Conservation (phyloP, 64 coral and sea anemone genomes). For the Montipora capricornis region DNA sequence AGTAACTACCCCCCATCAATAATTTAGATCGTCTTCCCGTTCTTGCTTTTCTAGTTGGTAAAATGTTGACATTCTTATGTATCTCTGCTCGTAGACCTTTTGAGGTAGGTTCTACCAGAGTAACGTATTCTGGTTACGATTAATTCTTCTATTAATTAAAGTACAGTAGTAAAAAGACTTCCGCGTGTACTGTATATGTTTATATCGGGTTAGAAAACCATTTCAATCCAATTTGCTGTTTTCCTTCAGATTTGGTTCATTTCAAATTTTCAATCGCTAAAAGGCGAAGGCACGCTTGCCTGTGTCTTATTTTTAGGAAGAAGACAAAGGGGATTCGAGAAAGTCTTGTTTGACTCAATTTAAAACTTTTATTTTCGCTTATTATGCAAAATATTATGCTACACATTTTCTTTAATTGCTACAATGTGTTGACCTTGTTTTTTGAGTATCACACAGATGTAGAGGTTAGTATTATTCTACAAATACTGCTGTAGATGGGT, state of each 20-base stretch:
- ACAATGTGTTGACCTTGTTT: not conserved
- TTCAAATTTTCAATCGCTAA: not conserved
- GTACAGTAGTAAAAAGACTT: too few species aligned
- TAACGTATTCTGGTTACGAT: not conserved
- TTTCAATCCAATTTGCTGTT: not conserved
- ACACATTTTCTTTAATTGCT: not conserved
- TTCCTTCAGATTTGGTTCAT: not conserved
- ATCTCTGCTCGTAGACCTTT: not conserved
- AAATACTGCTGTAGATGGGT: not conserved
- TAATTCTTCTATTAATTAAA: too few species aligned
- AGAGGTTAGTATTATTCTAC: not conserved
- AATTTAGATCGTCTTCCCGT: conserved; percentile 1
- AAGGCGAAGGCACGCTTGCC: not conserved
- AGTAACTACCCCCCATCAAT: not conserved
- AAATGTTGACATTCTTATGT: conserved; percentile 43
- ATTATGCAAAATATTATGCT: not conserved
- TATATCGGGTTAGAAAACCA: too few species aligned
- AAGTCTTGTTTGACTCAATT: not conserved
- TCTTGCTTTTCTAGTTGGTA: conserved; percentile 22
- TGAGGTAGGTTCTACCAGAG: not conserved
- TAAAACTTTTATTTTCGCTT: too few species aligned
- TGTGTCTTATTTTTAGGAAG: not conserved
- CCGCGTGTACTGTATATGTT: too few species aligned
- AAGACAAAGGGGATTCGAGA: not conserved
- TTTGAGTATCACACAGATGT: not conserved